Base-by-base conservation (phyloP, 2,797 vertebrate genomes). In the Holocentrus rufus region DNA sequence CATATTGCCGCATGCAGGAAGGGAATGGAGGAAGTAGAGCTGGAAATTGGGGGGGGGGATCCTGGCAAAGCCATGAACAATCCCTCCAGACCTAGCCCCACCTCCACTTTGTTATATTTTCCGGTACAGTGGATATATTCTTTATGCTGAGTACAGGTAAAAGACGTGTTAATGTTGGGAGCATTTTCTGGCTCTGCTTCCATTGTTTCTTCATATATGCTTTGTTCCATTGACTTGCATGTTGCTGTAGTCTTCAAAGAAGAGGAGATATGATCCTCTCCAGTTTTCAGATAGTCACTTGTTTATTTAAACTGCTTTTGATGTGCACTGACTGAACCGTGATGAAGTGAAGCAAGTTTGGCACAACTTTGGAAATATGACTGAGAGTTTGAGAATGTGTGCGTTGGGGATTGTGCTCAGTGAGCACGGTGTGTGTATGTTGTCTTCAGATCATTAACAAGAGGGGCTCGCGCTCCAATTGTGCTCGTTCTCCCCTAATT, bases 401-500 rank as follows among this genome's bases (percentile, higher is more conserved):
- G 59, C 57, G 50, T 78, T 18, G 18, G 76, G 47, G 65, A 65
- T 75, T 84, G 56, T 20, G 69, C 53, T 59, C 62, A 46, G 46
- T 22, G 59, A 72, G 61, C 62, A 57, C 57, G 47, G 30, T 54
- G 69, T 58, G 54, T 53, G 71, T 82, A 77, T 82, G 79, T 72
- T 78, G 68, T 85, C 76, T 63, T 80, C 77, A 81, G 80, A 87
- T 89, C 87, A 89, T 92, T 91, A 91, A 89, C 83, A 85, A 81
- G 79, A 81, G 72, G 74, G 71, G 77, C 75, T 73, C n/a, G 53
- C 25, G 64, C 77, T 84, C 79, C 76, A 85, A 69, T 89, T 82
- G 83, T 71, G 78, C 76, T 86, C 79, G 72, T 84, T 84, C 83
- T 87, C 82, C 53, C 69, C 77, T 91, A 91, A 91, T 93, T 89